Evolutionary conservation across 2,888 invertebrate genomes (phyloP), one percentile per base, ranked within the genome.

Genomic region (Hydriomena furcata): DNA sequence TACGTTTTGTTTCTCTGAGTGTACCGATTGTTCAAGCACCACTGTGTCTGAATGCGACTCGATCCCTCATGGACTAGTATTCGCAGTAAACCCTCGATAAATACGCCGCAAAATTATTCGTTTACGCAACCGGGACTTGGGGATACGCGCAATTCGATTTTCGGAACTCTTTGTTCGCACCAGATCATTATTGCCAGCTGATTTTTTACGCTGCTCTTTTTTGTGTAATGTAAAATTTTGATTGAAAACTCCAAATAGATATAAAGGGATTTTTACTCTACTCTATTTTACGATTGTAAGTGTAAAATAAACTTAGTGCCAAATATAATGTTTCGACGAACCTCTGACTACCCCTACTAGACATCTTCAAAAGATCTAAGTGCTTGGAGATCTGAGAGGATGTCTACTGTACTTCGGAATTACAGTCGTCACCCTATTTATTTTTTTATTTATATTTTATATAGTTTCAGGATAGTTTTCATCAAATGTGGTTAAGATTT

Each of bases 101-200:
- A 63, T 62, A 63, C 52, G 49, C 57, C 52, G 48, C 58, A 63
- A 59, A 54, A 63, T 63, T 60, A 58, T 63, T 65, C 55, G 60
- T 60, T 59, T 58, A 61, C 55, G 17, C 30, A 37, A 52, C 42
- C 24, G 46, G 42, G 48, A 48, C 47, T 43, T 31, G 23, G 52
- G 42, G 38, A 46, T 46, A 51, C 51, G 45, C 35, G 38, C 52
- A 40, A 47, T 48, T 48, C 52, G 43, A 43, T 52, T 46, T 52
- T 47, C 51, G 34, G 38, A n/a, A 52, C 47, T 40, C 47, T 44
- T 52, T 47, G 38, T 43, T 17, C 42, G 10, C 28, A 32, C 42
- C 37, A 43, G 38, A 44, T 44, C 43, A 48, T 47, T 52, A 47
- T 37, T 34, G 13, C 7, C 32, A 24, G 36, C 17, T 23, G 23